Conservation (phyloP, 2,113 vertebrate genomes). For the Hiodon tergisus region DNA sequence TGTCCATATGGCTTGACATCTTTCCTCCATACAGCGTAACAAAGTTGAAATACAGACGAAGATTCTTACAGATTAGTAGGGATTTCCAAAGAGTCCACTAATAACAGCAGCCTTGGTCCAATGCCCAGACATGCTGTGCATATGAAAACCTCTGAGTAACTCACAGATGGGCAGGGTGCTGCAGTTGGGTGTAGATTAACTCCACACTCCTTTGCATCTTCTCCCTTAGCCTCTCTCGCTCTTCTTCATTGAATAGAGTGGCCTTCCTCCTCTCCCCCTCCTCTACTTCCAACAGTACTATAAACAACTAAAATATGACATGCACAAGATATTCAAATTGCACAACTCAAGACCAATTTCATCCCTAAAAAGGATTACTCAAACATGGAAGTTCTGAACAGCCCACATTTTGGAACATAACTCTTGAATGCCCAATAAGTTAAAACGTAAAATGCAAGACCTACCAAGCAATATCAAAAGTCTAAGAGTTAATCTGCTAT, state of each 20-base stretch:
- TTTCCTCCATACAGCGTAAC: too few relatives aligned
- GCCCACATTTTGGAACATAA: too few relatives aligned
- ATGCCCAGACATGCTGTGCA: not conserved
- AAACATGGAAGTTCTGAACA: not conserved
- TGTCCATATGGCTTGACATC: not conserved
- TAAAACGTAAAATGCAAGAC: too few relatives aligned
- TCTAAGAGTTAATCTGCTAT: too few relatives aligned
- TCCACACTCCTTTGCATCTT: constrained; percentile 63
- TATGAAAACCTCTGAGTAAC: constrained; percentile 15
- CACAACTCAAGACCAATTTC: not conserved
- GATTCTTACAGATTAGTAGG: too few relatives aligned
- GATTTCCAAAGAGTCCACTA: too few relatives aligned
- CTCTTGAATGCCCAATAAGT: too few relatives aligned
- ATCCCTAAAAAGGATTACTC: not conserved
- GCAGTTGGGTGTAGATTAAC: constrained; percentile 68
- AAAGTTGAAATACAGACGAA: too few relatives aligned
- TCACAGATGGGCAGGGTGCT: constrained; percentile 48
- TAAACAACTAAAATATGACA: constrained; percentile 64
- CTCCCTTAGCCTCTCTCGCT: constrained; percentile 48
- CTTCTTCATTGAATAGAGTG: constrained; percentile 43
- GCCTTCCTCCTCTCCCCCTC: constrained; percentile 61
- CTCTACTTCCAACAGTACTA: constrained; percentile 78
- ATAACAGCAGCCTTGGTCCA: not conserved
- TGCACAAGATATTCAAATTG: too few relatives aligned
- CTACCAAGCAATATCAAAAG: too few relatives aligned